These are phyloP conservation scores for Drosophila pandora DNA, from an alignment of 1,140 invertebrate species.

Conservation along the genomic window DNA sequence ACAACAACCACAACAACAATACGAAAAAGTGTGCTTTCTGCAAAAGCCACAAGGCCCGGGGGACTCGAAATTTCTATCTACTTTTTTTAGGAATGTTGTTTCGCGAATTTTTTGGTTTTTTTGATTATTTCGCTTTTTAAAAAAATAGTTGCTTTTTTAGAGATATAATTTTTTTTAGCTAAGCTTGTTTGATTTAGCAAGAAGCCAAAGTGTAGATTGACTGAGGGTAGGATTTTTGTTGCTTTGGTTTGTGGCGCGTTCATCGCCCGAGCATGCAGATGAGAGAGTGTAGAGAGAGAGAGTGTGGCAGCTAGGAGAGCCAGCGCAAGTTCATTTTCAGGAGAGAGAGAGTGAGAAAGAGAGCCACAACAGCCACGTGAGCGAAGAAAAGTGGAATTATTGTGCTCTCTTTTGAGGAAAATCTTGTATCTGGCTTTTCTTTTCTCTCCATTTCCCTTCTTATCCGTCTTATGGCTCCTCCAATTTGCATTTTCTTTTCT, in stretches of 20 bases:
- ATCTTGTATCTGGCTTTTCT: constrained; percentile 33
- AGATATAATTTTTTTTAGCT: constrained; percentile 33
- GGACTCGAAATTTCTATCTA: not conserved
- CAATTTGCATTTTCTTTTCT: constrained; percentile 17
- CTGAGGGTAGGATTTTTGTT: constrained; percentile 82
- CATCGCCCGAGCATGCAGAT: constrained; percentile 65
- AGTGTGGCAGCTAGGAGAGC: constrained; percentile 18
- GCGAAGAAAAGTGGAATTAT: constrained; percentile 39
- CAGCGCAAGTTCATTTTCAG: constrained; percentile 45
- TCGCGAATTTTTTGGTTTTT: not conserved
- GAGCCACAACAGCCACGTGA: constrained; percentile 37
- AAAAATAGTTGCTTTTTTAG: constrained; percentile 10
- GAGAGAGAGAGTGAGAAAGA: constrained; percentile 12
- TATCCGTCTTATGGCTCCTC: constrained; percentile 3
- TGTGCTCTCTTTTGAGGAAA: constrained; percentile 35
- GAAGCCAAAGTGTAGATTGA: constrained; percentile 84
- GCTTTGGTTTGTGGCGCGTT: constrained; percentile 61
- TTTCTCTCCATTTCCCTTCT: not conserved
- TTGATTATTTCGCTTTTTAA: not conserved
- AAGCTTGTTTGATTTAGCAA: constrained; percentile 78
- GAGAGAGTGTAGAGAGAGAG: constrained; percentile 44
- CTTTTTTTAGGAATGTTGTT: not conserved
- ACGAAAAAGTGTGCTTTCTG: constrained; percentile 16
- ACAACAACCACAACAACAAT: constrained; percentile 4
- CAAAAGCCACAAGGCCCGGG: constrained; percentile 19